Percentiles rank a stretch among this genome's conserved stretches.
Conservation (phyloP, 2,797 vertebrate species). For the Sternarchorhynchus goeldii region DNA sequence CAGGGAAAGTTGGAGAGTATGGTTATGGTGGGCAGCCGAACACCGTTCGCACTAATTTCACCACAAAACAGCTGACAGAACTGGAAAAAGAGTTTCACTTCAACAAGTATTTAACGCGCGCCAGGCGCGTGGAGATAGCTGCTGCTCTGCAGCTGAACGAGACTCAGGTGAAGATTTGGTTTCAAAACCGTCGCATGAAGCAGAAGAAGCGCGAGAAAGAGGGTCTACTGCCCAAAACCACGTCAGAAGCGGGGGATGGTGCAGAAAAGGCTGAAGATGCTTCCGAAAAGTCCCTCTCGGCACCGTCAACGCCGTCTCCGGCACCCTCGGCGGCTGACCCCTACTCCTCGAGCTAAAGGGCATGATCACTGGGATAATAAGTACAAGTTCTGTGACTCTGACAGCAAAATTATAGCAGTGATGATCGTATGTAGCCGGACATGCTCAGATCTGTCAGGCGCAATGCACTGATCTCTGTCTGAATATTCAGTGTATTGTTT, state of each 20-base stretch:
- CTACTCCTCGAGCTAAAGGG: constrained; percentile 71
- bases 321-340: constrained; percentile 84
- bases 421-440: not conserved
- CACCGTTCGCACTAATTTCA: constrained; percentile 95
- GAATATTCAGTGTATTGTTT: constrained; percentile 80
- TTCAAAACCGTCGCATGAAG: constrained; percentile 98
- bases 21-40: constrained; percentile 92
- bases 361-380: constrained; percentile 26
- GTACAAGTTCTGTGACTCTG: not conserved
- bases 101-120: constrained; percentile 97
- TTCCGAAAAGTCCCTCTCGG: constrained; percentile 89
- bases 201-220: constrained; percentile 99
- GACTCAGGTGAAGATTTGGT: constrained; percentile 99
- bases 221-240: constrained; percentile 82
- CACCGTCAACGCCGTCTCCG: constrained; percentile 87
- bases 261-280: constrained; percentile 87
- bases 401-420: constrained; percentile 19
- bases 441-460: constrained; percentile 8
- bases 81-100: constrained; percentile 99
- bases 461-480: constrained; percentile 51
- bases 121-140: constrained; percentile 93
- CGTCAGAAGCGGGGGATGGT: constrained; percentile 74
- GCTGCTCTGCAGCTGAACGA: constrained; percentile 95
- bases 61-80: constrained; percentile 96
- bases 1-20: constrained; percentile 92